These are phyloP conservation scores for Capreolus pygargus DNA, from an alignment of 2,113 vertebrate genomes.

Conservation along the genomic window DNA sequence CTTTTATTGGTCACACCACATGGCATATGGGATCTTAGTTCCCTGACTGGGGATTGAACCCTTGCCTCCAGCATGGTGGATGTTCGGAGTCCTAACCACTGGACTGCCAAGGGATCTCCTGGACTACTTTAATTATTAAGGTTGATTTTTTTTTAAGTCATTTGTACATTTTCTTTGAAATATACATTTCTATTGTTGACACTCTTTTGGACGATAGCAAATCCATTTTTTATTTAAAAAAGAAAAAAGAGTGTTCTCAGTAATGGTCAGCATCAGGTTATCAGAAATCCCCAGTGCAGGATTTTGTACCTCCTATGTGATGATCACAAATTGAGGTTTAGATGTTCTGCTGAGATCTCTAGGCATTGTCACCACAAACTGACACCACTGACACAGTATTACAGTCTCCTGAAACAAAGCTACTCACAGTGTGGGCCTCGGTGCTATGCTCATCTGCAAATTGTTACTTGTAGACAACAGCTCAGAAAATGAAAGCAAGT, in stretches of 20 bases:
- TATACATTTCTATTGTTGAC: background rate
- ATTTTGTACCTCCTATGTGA: background rate
- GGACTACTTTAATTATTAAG: background rate
- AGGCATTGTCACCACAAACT: background rate
- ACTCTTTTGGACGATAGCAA: background rate
- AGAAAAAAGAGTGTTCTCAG: background rate
- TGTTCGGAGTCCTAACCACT: background rate
- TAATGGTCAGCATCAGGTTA: background rate
- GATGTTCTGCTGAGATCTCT: background rate
- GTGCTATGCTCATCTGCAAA: background rate
- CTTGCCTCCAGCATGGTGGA: background rate
- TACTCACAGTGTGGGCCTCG: background rate
- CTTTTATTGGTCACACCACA: background rate
- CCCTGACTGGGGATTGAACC: background rate
- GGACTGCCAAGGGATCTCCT: background rate
- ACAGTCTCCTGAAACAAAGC: background rate
- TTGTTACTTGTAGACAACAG: background rate
- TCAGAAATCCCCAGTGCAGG: background rate
- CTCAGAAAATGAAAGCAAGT: background rate
- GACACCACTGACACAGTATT: background rate
- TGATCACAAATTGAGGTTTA: background rate
- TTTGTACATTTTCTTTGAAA: background rate
- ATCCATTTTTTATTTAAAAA: background rate
- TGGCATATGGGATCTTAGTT: background rate
- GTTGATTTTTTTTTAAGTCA: background rate